Percentiles rank a stretch among this genome's conserved stretches.
These are phyloP conservation scores for Melanogrammus aeglefinus DNA, from an alignment of 2,797 vertebrate genomes.

Conservation along the genomic window DNA sequence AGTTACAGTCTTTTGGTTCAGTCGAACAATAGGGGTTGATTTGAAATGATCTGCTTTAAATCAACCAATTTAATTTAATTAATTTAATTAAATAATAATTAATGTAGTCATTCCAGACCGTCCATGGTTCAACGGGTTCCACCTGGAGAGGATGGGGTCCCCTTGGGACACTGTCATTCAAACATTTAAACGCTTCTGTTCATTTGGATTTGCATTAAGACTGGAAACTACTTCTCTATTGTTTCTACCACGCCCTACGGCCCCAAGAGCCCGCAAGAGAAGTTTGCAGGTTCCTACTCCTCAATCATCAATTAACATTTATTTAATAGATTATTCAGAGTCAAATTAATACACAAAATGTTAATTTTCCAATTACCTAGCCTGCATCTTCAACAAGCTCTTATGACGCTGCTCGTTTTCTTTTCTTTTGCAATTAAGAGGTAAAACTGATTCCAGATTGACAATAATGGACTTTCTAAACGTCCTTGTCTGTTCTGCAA, in stretches of 20 bases:
- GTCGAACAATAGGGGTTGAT: background rate
- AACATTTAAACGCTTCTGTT: constrained; percentile 33
- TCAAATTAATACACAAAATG: constrained; percentile 52
- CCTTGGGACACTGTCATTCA: constrained; percentile 22
- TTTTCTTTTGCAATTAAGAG: constrained; percentile 39
- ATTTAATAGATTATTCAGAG: constrained; percentile 58
- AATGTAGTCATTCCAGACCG: background rate
- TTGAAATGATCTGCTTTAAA: background rate
- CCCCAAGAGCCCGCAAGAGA: constrained; percentile 25
- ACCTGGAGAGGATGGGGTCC: constrained; percentile 27
- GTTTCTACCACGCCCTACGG: constrained; percentile 21
- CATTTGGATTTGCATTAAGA: constrained; percentile 32
- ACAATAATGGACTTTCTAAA: constrained; percentile 16
- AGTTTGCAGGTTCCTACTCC: constrained; percentile 29
- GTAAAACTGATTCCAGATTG: constrained; percentile 40
- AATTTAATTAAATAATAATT: no score
- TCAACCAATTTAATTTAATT: no score
- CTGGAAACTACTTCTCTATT: constrained; percentile 6
- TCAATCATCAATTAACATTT: constrained; percentile 48
- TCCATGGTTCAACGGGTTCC: constrained; percentile 30
- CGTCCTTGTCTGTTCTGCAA: background rate
- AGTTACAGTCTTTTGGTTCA: background rate
- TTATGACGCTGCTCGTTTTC: constrained; percentile 31
- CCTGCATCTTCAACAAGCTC: constrained; percentile 31
- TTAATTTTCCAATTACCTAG: constrained; percentile 54